Base-by-base conservation (phyloP, 2,797 vertebrate genomes). In the Chiloscyllium punctatum region DNA sequence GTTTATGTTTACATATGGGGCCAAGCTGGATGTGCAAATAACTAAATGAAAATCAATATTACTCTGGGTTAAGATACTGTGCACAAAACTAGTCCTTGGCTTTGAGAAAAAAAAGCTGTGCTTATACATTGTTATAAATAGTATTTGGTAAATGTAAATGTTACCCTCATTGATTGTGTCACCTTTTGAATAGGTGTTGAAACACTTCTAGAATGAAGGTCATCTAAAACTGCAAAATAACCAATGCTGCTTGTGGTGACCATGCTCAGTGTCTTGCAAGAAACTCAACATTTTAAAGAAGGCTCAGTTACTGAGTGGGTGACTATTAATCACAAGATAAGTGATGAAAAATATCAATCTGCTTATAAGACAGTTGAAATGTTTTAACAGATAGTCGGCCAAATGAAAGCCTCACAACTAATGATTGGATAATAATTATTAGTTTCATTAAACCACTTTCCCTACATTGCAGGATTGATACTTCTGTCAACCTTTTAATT, bases 71-170 rank as follows among this genome's bases (percentile, higher is more conserved):
- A 74, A 27, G 69, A 77, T 95, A 37, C 69, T 18, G 71, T 53
- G 48, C 15, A 33, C 33, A 57, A 33, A 95, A 95, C 74, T 95
- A 74, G 94, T 51, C 42, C 72, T n/a, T 33, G 53, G 21, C 48
- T 77, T 72, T 77, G 48, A 57, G 57, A 57, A 95, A 95, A 95
- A 74, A 53, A 95, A 95, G 53, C 27, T 77, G 71, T 95, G 95
- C 42, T 53, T 33, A 8, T 11, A 71, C 33, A 23, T 77, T 95
- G 71, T 77, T 95, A 57, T 77, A 74, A 53, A 53, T 72, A 95
- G 48, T 77, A 95, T 77, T 95, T 74, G 69, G 94, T 74, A 33
- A 51, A 53, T 72, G 13, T 77, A 33, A 72, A 95, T 57, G 27
- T 16, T 95, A 48, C 94, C 77, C 48, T 95, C 71, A 95, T 95